Base-by-base conservation (phyloP, 1,140 invertebrate species). In the Cherax quadricarinatus region DNA sequence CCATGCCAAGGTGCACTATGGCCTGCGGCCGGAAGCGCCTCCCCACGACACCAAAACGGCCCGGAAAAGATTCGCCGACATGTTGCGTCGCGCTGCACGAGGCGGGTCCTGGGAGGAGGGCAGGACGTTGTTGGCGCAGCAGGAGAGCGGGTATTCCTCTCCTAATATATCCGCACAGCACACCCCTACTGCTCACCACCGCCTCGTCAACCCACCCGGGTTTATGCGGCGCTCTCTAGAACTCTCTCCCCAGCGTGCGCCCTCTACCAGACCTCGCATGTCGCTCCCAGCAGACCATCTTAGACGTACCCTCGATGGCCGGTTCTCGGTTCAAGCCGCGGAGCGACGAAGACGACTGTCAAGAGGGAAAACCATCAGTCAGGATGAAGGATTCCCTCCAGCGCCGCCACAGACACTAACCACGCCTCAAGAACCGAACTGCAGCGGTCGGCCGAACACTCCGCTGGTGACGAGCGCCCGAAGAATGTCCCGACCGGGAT, bases 101-200 rank as follows among this genome's bases (percentile, higher is more conserved):
- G 91, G 90, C 4, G 93, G 93, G 9, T 93, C 93, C 3, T 89
- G 90, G 88, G 93, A 93, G 79, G 93, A 93, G 70, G 93, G 93
- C n/a, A 88, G 93, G 18, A 92, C 91, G 12, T 51, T 93, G 30
- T 53, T 93, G 53, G 88, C 88, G 9, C 91, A 93, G 49, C 91
- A 93, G 57, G 93, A 93, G 86, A 93, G 93, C 66, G 93, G 93
- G 18, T 93, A 93, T 30, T 93, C 93, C n/a, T 93, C 93, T 3
- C 93, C 93, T 49, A 93, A 92, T 51, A 92, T 93, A 66, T 93
- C 93, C 12, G 91, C 93, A 10, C 91, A 92, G 87, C 93, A 92
- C 86, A 93, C 93, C 53, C 93, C 93, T 48, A 93, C 93, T 10
- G 89, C 93, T 24, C 90, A 92, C 84, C 86, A 91, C 73, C 86